Conservation (phyloP, 2,797 vertebrate species). For the Bothrops alternatus region DNA sequence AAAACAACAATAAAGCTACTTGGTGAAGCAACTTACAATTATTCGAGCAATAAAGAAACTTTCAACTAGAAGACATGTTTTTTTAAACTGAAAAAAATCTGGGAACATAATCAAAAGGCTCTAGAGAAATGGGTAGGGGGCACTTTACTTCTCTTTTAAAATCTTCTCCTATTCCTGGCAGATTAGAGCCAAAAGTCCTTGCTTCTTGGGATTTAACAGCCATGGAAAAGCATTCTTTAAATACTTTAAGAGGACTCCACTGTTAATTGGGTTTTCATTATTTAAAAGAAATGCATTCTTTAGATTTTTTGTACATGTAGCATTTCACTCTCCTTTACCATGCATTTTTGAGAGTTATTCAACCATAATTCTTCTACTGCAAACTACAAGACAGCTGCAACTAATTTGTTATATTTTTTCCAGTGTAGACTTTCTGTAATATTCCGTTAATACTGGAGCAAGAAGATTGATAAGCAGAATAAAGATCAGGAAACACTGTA, state of each 20-base stretch:
- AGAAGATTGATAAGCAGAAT: neutral
- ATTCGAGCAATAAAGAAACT: neutral
- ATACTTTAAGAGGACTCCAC: constrained; percentile 2
- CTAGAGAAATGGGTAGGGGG: neutral
- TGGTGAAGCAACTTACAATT: neutral
- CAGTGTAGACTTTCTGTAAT: neutral
- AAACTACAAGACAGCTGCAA: neutral
- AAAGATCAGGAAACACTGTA: neutral
- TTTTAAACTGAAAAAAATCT: neutral
- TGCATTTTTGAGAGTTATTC: neutral
- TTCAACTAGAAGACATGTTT: neutral
- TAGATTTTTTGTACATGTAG: neutral
- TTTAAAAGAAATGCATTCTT: neutral
- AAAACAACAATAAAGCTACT: neutral
- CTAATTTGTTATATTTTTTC: neutral
- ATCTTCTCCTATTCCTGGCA: neutral
- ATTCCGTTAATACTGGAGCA: neutral
- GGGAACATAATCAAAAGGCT: neutral
- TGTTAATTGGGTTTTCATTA: neutral
- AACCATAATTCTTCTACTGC: neutral
- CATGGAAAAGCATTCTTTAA: constrained; percentile 9
- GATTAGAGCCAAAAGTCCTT: neutral
- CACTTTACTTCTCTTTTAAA: neutral
- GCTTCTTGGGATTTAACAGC: neutral
- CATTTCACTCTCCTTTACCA: neutral